These are phyloP conservation scores for Odocoileus hemionus DNA, from an alignment of 2,113 vertebrate species.

Conservation along the genomic window DNA sequence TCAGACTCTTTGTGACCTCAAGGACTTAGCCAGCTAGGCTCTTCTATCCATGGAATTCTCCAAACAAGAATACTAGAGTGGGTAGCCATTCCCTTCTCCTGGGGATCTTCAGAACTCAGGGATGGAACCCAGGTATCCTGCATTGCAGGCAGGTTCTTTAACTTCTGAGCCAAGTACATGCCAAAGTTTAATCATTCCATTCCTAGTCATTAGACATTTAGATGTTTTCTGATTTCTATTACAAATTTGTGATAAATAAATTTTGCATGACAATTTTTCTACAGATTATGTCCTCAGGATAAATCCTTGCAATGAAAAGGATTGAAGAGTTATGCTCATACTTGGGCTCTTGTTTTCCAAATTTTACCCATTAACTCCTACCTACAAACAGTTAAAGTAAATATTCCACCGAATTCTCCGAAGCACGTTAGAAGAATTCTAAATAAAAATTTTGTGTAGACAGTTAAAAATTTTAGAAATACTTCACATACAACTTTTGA, in stretches of 20 bases:
- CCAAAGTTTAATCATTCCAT: background rate
- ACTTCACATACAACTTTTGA: background rate
- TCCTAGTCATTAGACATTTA: background rate
- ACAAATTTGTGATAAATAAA: background rate
- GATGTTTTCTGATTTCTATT: slow-evolving; percentile 1
- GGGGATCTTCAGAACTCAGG: background rate
- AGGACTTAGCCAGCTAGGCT: background rate
- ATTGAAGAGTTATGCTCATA: background rate
- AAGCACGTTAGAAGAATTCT: background rate
- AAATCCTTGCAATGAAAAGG: background rate
- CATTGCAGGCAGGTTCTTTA: background rate
- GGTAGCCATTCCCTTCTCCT: background rate
- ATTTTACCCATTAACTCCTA: background rate
- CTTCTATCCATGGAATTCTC: background rate
- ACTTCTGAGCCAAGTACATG: background rate
- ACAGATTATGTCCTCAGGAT: background rate
- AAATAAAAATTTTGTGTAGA: background rate
- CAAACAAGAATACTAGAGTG: background rate
- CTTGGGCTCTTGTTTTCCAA: background rate
- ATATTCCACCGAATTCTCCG: background rate
- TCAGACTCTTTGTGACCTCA: background rate
- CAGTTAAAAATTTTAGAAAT: background rate
- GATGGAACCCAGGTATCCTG: background rate
- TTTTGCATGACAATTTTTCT: background rate
- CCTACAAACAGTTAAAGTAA: background rate